Conservation (phyloP, 1,140 invertebrate species). For the Drosophila persimilis region DNA sequence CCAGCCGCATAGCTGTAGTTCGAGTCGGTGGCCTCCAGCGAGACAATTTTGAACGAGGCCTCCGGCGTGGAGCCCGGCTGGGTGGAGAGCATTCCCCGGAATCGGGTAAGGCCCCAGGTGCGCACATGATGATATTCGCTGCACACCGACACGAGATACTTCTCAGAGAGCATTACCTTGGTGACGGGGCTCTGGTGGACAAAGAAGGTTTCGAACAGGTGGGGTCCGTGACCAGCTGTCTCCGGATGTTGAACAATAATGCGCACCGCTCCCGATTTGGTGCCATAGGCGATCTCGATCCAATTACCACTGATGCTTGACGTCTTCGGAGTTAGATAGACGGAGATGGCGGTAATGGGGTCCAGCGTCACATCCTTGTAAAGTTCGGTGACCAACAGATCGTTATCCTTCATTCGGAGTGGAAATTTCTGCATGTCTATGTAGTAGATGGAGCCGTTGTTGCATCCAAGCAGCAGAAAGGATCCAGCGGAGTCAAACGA, state of each 20-base stretch:
- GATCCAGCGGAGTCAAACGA: slow-evolving; percentile 98
- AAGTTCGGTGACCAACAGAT: slow-evolving; percentile 97
- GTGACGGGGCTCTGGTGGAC: slow-evolving; percentile 98
- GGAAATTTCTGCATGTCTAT: slow-evolving; percentile 99
- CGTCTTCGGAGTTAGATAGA: slow-evolving; percentile 97
- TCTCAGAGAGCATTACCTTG: slow-evolving; percentile 97
- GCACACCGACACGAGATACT: slow-evolving; percentile 98
- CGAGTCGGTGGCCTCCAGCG: slow-evolving; percentile 88
- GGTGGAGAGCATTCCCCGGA: slow-evolving; percentile 98
- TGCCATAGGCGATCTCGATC: slow-evolving; percentile 99
- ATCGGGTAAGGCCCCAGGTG: slow-evolving; percentile 97
- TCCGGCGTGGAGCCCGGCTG: slow-evolving; percentile 98
- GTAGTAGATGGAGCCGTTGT: slow-evolving; percentile 98
- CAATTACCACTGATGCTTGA: slow-evolving; percentile 98
- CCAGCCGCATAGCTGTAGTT: slow-evolving; percentile 89
- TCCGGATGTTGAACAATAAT: slow-evolving; percentile 99
- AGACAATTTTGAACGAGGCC: slow-evolving; percentile 94
- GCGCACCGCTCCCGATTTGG: slow-evolving; percentile 95
- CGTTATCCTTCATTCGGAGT: slow-evolving; percentile 99
- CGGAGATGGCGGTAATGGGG: slow-evolving; percentile 98
- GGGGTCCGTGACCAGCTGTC: slow-evolving; percentile 98
- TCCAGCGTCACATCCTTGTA: slow-evolving; percentile 97
- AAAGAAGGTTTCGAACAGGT: slow-evolving; percentile 98
- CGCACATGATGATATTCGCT: slow-evolving; percentile 99
- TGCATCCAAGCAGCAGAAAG: slow-evolving; percentile 96